phyloP scores from a whole-genome alignment of 2,113 vertebrate species.

The Regulus satrapa region DNA sequence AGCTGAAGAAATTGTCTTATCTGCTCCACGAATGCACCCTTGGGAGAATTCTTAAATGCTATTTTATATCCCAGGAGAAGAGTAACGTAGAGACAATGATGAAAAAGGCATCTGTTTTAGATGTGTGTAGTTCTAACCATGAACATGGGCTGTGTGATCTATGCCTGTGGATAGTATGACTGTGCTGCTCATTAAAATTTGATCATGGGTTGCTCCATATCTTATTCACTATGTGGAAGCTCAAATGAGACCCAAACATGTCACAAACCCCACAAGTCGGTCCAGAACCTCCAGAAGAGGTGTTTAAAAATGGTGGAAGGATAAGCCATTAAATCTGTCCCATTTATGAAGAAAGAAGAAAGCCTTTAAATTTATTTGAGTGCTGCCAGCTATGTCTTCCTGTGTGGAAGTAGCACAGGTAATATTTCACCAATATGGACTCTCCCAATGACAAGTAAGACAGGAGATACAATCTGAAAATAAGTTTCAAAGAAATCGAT shows the following conservation, averaged over 20 bases:
- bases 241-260: neutral
- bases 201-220: neutral
- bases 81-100: conserved; percentile 46
- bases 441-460: neutral
- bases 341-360: neutral
- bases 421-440: neutral
- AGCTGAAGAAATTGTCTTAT: conserved; percentile 68
- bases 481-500: neutral
- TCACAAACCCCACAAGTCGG: too few species aligned
- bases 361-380: neutral
- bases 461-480: neutral
- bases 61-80: conserved; percentile 53
- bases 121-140: conserved; percentile 27
- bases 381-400: neutral
- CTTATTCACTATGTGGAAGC: neutral
- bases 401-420: neutral
- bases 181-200: conserved; percentile 57
- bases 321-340: neutral
- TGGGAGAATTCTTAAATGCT: conserved; percentile 57
- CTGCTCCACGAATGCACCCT: conserved; percentile 43
- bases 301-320: neutral
- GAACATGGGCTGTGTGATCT: conserved; percentile 4
- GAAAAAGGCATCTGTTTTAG: conserved; percentile 57
- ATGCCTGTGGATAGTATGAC: conserved; percentile 33
- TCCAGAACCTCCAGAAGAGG: neutral